A percentile compares a stretch with the other conserved stretches of the same genome.
Evolutionary conservation across 2,797 vertebrate species (phyloP).

Genomic region (Podarcis lilfordi): DNA sequence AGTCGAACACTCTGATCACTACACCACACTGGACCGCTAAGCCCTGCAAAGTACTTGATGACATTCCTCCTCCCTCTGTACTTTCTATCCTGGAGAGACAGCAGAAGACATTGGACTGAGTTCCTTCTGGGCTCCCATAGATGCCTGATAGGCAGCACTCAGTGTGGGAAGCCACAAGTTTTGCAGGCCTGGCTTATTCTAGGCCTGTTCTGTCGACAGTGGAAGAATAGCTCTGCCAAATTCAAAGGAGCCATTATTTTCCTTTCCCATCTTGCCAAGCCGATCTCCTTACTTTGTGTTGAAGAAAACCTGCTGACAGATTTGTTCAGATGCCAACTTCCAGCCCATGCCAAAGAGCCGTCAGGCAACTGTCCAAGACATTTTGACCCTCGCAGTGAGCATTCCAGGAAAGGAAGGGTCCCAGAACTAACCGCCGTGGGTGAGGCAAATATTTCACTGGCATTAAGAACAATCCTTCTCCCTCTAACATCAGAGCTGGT

Average conservation of each 20-base stretch:
- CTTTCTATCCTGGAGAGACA: neutral
- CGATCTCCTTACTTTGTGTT: conserved; percentile 52
- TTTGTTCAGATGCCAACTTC: conserved; percentile 61
- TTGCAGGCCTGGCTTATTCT: neutral
- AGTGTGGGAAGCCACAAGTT: neutral
- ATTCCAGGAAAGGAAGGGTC: conserved; percentile 62
- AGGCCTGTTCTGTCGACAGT: neutral
- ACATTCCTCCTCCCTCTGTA: neutral
- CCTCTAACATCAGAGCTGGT: conserved; percentile 48
- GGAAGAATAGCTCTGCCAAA: conserved; percentile 52
- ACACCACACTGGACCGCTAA: neutral
- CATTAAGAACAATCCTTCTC: conserved; percentile 18
- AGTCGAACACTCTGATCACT: neutral
- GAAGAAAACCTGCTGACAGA: conserved; percentile 55
- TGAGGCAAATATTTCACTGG: conserved; percentile 67
- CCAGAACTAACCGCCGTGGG: conserved; percentile 63
- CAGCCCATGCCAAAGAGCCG: conserved; percentile 62
- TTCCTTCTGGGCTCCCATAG: too few relatives aligned
- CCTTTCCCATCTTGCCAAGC: conserved; percentile 49
- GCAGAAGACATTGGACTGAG: too few relatives aligned
- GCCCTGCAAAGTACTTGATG: neutral
- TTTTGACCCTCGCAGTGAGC: conserved; percentile 64
- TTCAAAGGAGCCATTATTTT: conserved; percentile 49
- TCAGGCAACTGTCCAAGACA: conserved; percentile 65
- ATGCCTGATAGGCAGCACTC: neutral